Percentiles rank a stretch among this genome's conserved stretches.
phyloP scores from a whole-genome alignment of 2,888 invertebrate genomes.

The Diaprepes abbreviatus region DNA sequence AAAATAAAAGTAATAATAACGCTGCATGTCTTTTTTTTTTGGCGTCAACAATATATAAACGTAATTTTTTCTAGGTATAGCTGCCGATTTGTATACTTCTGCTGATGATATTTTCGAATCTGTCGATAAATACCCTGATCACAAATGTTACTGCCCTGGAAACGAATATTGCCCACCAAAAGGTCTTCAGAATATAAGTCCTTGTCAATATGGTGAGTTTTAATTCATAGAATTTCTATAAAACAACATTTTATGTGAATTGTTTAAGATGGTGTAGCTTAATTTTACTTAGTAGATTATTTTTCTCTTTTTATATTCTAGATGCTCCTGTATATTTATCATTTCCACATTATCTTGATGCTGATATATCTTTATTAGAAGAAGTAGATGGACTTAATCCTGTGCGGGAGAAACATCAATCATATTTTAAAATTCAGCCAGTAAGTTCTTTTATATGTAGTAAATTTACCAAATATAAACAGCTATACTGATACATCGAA shows the following conservation, averaged over 20 bases:
- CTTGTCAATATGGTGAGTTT: conserved; percentile 84
- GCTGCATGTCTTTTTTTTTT: too few species aligned
- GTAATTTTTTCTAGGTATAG: conserved; percentile 75
- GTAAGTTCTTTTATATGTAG: conserved; percentile 75
- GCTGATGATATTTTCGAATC: conserved; percentile 79
- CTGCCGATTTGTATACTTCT: conserved; percentile 81
- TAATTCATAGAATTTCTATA: too few species aligned
- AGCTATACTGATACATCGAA: too few species aligned
- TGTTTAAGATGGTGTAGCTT: too few species aligned
- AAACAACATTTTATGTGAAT: too few species aligned
- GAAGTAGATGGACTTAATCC: conserved; percentile 83
- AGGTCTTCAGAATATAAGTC: conserved; percentile 88
- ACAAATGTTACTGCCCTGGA: conserved; percentile 83
- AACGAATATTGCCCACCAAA: conserved; percentile 77
- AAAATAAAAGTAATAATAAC: too few species aligned
- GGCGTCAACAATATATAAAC: too few species aligned
- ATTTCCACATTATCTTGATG: conserved; percentile 90
- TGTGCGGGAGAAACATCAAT: conserved; percentile 76
- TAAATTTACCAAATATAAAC: too few species aligned
- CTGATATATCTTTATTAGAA: conserved; percentile 77
- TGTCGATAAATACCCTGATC: conserved; percentile 76
- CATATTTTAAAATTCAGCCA: conserved; percentile 88
- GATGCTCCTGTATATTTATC: conserved; percentile 91
- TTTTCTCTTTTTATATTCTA: conserved; percentile 63
- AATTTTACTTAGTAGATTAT: too few species aligned